A percentile compares a stretch with the other conserved stretches of the same genome.
Conservation (phyloP, 2,888 invertebrate species). For the Diabrotica balteata region DNA sequence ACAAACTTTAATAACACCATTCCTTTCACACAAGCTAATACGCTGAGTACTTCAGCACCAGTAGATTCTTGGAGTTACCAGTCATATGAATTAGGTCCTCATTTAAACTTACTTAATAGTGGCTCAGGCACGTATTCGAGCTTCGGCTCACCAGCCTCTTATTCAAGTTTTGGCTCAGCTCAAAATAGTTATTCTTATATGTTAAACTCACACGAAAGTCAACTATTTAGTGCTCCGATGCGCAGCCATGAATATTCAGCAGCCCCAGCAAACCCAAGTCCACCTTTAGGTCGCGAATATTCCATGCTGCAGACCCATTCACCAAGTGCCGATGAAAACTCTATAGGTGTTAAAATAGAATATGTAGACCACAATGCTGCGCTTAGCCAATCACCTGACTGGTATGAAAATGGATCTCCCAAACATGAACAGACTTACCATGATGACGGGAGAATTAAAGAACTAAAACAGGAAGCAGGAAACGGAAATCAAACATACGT, state of each 20-base stretch:
- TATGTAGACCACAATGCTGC: constrained; percentile 58
- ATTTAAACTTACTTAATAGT: constrained; percentile 76
- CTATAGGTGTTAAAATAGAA: constrained; percentile 59
- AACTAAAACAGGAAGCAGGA: constrained; percentile 54
- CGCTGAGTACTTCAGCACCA: constrained; percentile 59
- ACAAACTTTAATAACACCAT: constrained; percentile 64
- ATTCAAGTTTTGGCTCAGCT: constrained; percentile 69
- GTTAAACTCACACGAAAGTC: constrained; percentile 74
- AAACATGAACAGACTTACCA: constrained; percentile 66
- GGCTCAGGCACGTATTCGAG: constrained; percentile 70
- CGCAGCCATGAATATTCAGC: constrained; percentile 68
- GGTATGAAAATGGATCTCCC: constrained; percentile 68
- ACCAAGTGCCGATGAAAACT: constrained; percentile 60
- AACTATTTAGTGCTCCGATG: constrained; percentile 69
- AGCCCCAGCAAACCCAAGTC: constrained; percentile 66
- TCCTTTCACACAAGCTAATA: constrained; percentile 65
- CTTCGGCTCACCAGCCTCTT: constrained; percentile 68
- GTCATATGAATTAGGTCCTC: constrained; percentile 79
- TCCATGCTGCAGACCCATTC: constrained; percentile 72
- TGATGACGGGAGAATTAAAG: constrained; percentile 58
- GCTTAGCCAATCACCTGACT: constrained; percentile 61
- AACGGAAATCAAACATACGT: constrained; percentile 68
- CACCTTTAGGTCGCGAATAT: constrained; percentile 71
- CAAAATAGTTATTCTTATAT: constrained; percentile 69
- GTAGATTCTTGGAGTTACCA: constrained; percentile 80